Conservation (phyloP, 2,797 vertebrate genomes). For the Hippopotamyrus pictus region DNA sequence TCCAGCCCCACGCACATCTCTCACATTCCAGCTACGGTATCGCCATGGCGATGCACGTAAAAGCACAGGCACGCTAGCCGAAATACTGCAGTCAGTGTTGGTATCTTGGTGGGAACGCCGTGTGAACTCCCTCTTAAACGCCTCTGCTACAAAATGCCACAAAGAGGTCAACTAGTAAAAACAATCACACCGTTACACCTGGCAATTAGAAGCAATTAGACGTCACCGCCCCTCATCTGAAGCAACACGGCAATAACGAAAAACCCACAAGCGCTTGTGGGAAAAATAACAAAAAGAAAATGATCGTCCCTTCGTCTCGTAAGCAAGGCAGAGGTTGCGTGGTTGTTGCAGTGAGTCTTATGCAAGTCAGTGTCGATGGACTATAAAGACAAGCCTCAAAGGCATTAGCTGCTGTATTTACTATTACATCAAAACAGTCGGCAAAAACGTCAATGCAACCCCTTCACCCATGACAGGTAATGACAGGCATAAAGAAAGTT, state of each 20-base stretch:
- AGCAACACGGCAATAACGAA: not conserved
- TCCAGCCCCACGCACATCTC: not conserved
- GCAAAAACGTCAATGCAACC: not conserved
- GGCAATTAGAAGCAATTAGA: not conserved
- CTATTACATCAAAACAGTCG: not conserved
- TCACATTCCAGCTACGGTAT: not conserved
- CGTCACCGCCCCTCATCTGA: not conserved
- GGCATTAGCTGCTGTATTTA: not conserved
- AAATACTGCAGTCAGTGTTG: not conserved
- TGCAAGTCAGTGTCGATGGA: not conserved
- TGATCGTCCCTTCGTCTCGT: not conserved
- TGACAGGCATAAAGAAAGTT: not conserved
- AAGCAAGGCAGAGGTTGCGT: not conserved
- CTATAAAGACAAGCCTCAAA: not conserved
- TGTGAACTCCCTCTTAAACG: not conserved
- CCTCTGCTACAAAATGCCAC: not conserved
- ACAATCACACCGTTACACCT: constrained; percentile 5
- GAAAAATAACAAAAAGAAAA: not conserved
- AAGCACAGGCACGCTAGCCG: not conserved
- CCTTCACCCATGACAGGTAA: not conserved
- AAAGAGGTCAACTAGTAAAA: not conserved
- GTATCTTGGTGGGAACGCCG: not conserved
- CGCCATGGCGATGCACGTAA: not conserved
- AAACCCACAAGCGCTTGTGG: not conserved
- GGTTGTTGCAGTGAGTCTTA: not conserved